phyloP scores from a whole-genome alignment of 2,888 invertebrate species.

The Hydriomena furcata region DNA sequence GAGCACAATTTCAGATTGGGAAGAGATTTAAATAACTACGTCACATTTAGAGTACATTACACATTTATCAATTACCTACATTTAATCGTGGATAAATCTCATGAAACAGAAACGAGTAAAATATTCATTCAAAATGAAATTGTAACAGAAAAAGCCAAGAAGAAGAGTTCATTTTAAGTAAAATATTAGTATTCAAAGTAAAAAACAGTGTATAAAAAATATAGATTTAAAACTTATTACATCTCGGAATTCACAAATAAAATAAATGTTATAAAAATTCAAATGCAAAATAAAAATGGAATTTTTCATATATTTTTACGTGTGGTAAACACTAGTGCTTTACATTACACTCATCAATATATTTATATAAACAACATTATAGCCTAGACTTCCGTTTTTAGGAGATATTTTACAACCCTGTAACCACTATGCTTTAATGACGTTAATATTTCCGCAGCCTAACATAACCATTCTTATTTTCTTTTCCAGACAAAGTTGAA shows the following conservation, averaged over 20 bases:
- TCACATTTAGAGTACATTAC: constrained; percentile 34
- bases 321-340: constrained; percentile 68
- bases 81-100: constrained; percentile 27
- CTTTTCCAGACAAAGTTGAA: constrained; percentile 35
- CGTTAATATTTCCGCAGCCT: constrained; percentile 62
- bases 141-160: constrained; percentile 25
- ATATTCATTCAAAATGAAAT: constrained; percentile 35
- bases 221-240: constrained; percentile 59
- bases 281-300: constrained; percentile 74
- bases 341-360: constrained; percentile 74
- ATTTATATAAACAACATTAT: constrained; percentile 78
- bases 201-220: constrained; percentile 38
- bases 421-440: constrained; percentile 80
- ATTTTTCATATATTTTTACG: constrained; percentile 61
- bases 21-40: constrained; percentile 58
- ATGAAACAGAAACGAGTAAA: constrained; percentile 31
- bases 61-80: constrained; percentile 26
- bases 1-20: constrained; percentile 76
- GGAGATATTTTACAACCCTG: constrained; percentile 84
- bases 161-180: constrained; percentile 15
- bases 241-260: constrained; percentile 57
- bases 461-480: constrained; percentile 50
- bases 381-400: constrained; percentile 73
- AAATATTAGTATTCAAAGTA: constrained; percentile 27
- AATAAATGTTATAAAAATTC: constrained; percentile 51